Conservation (phyloP, 2,797 vertebrate species). For the Rhinogobio ventralis region DNA sequence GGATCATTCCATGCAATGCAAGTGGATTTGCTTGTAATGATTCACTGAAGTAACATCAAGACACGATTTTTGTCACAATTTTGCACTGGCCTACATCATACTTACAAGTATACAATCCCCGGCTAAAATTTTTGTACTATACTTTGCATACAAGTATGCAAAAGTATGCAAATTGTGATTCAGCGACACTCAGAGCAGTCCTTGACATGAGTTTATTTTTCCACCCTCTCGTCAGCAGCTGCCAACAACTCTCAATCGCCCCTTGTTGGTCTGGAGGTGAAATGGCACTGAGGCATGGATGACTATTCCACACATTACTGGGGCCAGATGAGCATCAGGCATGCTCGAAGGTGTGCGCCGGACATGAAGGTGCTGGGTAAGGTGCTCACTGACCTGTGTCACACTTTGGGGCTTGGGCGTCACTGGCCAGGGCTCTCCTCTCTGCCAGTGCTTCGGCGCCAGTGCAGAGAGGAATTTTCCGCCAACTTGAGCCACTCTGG, state of each 20-base stretch:
- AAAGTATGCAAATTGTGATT: constrained; percentile 3
- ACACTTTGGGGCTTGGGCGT: constrained; percentile 30
- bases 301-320: constrained; percentile 29
- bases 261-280: constrained; percentile 48
- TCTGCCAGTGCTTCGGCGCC: constrained; percentile 57
- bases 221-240: constrained; percentile 7
- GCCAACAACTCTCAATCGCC: constrained; percentile 14
- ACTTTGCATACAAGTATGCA: constrained; percentile 1
- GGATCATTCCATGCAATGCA: neutral
- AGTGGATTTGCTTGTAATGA: neutral
- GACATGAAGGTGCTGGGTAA: constrained; percentile 39
- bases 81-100: neutral
- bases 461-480: constrained; percentile 57
- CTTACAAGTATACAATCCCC: neutral
- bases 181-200: neutral
- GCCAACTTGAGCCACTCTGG: constrained; percentile 55
- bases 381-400: constrained; percentile 49
- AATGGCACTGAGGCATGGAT: constrained; percentile 36
- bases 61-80: neutral
- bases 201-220: neutral
- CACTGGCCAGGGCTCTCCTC: constrained; percentile 60
- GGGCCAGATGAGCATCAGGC: constrained; percentile 30
- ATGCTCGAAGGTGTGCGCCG: constrained; percentile 33
- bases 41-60: neutral
- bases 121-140: no score